Conservation (phyloP, 1,140 invertebrate species). For the Leptopilina clavipes region DNA sequence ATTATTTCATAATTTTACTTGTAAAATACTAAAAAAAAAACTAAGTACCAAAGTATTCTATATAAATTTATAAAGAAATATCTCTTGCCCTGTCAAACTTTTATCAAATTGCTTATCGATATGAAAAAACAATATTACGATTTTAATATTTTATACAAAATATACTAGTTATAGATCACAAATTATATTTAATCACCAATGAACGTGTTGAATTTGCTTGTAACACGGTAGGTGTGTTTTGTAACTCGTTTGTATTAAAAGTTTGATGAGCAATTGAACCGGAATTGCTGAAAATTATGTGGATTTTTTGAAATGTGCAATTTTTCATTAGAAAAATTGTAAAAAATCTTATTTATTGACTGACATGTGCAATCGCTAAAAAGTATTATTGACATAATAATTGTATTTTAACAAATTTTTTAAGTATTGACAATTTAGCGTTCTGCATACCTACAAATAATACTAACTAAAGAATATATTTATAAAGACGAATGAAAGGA, state of each 20-base stretch:
- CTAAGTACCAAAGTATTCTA: neutral
- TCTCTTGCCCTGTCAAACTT: neutral
- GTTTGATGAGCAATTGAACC: neutral
- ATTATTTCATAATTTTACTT: slow-evolving; percentile 4
- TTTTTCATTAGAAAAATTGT: neutral
- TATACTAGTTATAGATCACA: no score
- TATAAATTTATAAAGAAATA: neutral
- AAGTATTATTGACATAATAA: slow-evolving; percentile 16
- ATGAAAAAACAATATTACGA: neutral
- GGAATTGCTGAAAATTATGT: neutral
- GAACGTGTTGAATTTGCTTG: neutral
- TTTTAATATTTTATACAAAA: slow-evolving; percentile 18
- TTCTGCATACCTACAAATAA: neutral
- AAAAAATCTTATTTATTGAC: slow-evolving; percentile 6
- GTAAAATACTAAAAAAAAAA: neutral
- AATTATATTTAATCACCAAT: neutral
- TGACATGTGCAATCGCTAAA: slow-evolving; percentile 9
- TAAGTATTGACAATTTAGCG: slow-evolving; percentile 16
- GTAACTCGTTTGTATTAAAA: slow-evolving; percentile 5
- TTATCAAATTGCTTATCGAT: neutral
- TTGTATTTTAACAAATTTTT: neutral
- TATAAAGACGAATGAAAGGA: neutral
- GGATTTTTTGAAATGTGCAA: neutral
- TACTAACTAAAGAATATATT: neutral
- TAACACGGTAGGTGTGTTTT: neutral